These are phyloP conservation scores for Phoeniculus purpureus DNA, from an alignment of 2,797 vertebrate genomes.

Conservation along the genomic window DNA sequence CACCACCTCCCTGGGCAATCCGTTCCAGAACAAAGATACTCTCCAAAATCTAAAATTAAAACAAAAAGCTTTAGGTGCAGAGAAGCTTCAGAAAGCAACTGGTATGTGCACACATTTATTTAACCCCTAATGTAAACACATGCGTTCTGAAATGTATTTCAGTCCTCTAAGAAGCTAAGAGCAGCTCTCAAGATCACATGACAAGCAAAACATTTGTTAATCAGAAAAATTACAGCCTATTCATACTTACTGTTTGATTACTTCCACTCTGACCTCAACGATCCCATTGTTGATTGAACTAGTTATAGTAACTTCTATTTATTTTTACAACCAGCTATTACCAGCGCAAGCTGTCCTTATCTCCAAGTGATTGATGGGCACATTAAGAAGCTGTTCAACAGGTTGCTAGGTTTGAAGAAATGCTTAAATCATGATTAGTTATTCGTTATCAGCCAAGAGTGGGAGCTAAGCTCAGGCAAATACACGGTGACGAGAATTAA, in stretches of 20 bases:
- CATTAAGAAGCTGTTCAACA: slow-evolving; percentile 84
- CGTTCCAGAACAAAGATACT: slow-evolving; percentile 6
- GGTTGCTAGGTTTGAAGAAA: slow-evolving; percentile 85
- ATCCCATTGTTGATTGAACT: slow-evolving; percentile 82
- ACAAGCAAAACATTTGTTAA: slow-evolving; percentile 83
- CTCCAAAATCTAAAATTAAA: background rate
- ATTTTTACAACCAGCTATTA: slow-evolving; percentile 84
- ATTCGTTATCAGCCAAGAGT: slow-evolving; percentile 76
- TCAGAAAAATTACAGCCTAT: slow-evolving; percentile 84
- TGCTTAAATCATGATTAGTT: slow-evolving; percentile 79
- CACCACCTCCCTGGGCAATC: too few relatives aligned
- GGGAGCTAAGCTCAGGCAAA: slow-evolving; percentile 78
- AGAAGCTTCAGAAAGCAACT: slow-evolving; percentile 60
- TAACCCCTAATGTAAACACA: slow-evolving; percentile 74
- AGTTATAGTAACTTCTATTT: slow-evolving; percentile 85
- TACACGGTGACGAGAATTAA: slow-evolving; percentile 63
- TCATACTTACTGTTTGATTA: slow-evolving; percentile 82
- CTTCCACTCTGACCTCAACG: slow-evolving; percentile 80
- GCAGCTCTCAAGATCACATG: slow-evolving; percentile 78
- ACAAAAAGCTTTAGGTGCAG: slow-evolving; percentile 20
- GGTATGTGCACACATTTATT: slow-evolving; percentile 53
- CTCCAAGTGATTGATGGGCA: slow-evolving; percentile 83
- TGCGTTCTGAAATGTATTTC: slow-evolving; percentile 72
- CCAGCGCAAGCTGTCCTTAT: slow-evolving; percentile 82
- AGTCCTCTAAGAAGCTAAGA: slow-evolving; percentile 67